These are phyloP conservation scores for Opisthocomus hoazin DNA, from an alignment of 2,113 vertebrate genomes.

Conservation along the genomic window DNA sequence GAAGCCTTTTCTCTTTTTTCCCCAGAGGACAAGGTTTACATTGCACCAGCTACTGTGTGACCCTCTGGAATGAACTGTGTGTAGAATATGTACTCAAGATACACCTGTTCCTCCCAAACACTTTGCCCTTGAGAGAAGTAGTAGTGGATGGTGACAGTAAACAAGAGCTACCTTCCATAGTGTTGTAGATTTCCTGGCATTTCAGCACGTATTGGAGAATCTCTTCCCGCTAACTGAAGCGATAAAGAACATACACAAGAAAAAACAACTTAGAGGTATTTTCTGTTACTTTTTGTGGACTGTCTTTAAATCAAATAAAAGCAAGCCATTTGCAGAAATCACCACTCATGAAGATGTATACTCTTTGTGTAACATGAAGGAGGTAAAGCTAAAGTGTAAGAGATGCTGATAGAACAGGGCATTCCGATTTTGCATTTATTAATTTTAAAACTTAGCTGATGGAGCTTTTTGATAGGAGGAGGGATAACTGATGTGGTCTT, in stretches of 20 bases:
- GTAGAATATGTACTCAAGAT: background rate
- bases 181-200: slow-evolving; percentile 94
- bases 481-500: background rate
- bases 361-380: background rate
- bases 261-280: background rate
- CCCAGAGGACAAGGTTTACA: background rate
- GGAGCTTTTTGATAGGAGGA: background rate
- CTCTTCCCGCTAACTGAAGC: slow-evolving; percentile 88
- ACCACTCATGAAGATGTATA: background rate
- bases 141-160: background rate
- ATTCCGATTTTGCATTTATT: background rate
- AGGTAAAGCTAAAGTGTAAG: background rate
- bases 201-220: slow-evolving; percentile 92
- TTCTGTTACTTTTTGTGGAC: background rate
- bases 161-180: slow-evolving; percentile 86
- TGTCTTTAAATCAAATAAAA: background rate
- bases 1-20: background rate
- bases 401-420: background rate
- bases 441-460: background rate
- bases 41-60: background rate
- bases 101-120: background rate
- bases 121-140: background rate
- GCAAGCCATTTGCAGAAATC: background rate
- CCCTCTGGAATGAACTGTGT: background rate
- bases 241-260: background rate